Percentiles rank a stretch among this genome's conserved stretches.
phyloP scores from a whole-genome alignment of 2,797 vertebrate genomes.

The Anisognathus igniventris region DNA sequence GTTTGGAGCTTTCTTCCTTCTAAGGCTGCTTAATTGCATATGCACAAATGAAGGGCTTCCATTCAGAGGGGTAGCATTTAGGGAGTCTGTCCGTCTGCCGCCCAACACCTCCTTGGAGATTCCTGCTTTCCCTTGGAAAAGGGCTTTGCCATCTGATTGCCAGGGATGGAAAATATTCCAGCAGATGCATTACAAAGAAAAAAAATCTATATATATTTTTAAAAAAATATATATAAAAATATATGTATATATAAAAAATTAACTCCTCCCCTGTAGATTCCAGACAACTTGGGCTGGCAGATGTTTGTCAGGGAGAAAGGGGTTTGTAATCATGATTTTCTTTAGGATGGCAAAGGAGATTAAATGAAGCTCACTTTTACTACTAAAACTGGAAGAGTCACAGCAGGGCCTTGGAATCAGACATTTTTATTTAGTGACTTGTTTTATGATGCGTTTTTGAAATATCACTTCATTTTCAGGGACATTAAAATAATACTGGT shows the following conservation, averaged over 20 bases:
- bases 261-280: background rate
- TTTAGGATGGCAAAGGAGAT: background rate
- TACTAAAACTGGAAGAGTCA: background rate
- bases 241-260: background rate
- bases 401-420: background rate
- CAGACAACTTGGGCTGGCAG: background rate
- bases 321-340: background rate
- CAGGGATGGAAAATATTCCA: conserved; percentile 41
- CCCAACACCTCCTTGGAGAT: conserved; percentile 60
- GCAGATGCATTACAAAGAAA: background rate
- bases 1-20: conserved; percentile 64
- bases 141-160: conserved; percentile 9
- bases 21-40: conserved; percentile 76
- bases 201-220: background rate
- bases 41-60: conserved; percentile 78
- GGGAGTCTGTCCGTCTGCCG: conserved; percentile 81
- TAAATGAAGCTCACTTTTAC: background rate
- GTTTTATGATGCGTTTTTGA: background rate
- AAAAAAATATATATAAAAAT: background rate
- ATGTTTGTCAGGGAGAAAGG: background rate
- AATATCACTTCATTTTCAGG: background rate
- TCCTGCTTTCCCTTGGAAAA: background rate
- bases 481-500: background rate
- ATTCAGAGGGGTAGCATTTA: conserved; percentile 81
- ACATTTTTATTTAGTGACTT: background rate